Evolutionary conservation across 1,140 invertebrate species (phyloP), one percentile per base, ranked within the genome.

Genomic region (Drepana arcuata): DNA sequence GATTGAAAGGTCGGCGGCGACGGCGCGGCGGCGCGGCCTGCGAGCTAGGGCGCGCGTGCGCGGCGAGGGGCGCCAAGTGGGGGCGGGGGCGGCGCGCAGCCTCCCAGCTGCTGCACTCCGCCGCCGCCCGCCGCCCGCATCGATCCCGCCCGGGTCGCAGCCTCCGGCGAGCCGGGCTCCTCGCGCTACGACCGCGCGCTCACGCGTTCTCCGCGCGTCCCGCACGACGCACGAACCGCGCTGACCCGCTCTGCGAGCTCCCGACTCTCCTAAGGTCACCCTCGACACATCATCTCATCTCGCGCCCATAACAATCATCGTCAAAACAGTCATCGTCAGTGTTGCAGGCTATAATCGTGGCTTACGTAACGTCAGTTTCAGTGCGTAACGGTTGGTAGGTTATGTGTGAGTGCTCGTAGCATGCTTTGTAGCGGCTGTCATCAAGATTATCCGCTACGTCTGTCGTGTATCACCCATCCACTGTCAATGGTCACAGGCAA

Each of bases 41-140:
- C 41, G 54, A 59, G 63, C 50, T 52, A 48, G 55, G 45, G 42
- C 41, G 39, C 21, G 18, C 41, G 30, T 31, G 37, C 16, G 47
- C 21, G 42, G 43, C 26, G 44, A 15, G 55, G 48, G 18, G 51
- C 12, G 47, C 40, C 36, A 39, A 27, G 40, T 16, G 24, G 24
- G 25, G 21, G 42, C 30, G 38, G 45, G 60, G 48, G 50, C 41
- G 53, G 65, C 61, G 70, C 68, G 68, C 70, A 70, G 70, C 67
- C 70, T 72, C 70, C 68, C 44, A 59, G 57, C 50, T 63, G 55
- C 67, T 73, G 69, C 69, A 77, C 70, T 72, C 73, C 68, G 63
- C 70, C 64, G 64, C 60, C 68, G 66, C 70, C 62, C 66, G 73
- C 73, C 62, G 73, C 73, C 68, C 73, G 73, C 70, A 78, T 78